Conservation (phyloP, 2,113 vertebrate genomes). For the Noturus placidus region DNA sequence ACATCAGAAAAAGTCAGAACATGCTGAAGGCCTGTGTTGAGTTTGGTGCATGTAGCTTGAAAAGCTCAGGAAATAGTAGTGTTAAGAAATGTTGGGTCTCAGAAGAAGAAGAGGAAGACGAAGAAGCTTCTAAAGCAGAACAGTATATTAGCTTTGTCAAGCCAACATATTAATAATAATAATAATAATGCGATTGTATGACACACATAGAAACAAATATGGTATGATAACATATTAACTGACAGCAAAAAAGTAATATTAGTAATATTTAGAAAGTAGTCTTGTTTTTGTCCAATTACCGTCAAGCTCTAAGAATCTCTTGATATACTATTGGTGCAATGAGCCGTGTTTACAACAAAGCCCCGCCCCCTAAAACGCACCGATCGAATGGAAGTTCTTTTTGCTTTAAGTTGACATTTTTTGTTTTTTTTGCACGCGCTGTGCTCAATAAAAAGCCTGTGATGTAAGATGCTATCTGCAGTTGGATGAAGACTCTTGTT, state of each 20-base stretch:
- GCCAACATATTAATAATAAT: neutral
- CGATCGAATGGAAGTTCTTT: slow-evolving; percentile 11
- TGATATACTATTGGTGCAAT: neutral
- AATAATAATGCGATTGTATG: neutral
- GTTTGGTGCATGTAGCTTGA: too few relatives aligned
- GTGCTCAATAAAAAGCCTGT: neutral
- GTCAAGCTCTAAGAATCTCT: neutral
- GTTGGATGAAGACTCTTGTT: neutral
- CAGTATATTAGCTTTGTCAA: too few relatives aligned
- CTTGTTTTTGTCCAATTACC: neutral
- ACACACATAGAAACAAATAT: neutral
- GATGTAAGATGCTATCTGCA: neutral
- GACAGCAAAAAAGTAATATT: neutral
- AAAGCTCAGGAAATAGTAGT: too few relatives aligned
- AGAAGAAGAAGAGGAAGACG: too few relatives aligned
- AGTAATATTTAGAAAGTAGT: neutral
- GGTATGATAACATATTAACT: neutral
- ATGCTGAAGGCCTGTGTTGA: too few relatives aligned
- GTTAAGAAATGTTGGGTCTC: too few relatives aligned
- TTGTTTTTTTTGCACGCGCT: neutral
- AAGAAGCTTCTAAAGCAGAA: too few relatives aligned
- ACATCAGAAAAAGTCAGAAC: too few relatives aligned
- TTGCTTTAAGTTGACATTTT: neutral
- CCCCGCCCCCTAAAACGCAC: slow-evolving; percentile 34
- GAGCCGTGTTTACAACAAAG: neutral